Evolutionary conservation across 2,888 invertebrate species (phyloP), one percentile per base, ranked within the genome.

Genomic region (Aethes cnicana): DNA sequence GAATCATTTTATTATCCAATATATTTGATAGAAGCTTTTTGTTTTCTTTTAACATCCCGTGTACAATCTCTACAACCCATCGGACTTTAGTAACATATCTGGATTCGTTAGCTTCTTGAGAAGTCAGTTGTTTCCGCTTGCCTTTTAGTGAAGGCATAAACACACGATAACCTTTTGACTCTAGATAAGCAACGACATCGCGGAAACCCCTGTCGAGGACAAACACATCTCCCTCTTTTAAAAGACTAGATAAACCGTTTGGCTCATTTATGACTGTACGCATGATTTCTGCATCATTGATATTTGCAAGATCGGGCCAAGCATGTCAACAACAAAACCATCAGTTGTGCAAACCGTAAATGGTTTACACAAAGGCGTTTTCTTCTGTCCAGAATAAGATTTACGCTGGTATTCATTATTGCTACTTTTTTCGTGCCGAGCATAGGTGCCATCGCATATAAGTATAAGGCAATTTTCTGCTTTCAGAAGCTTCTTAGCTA

Each of bases 371-470:
- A 39, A 16, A 9, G 17, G 39, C 9, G 21, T 21, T 37, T 37
- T 37, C 23, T 37, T 37, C 21, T 37, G 37, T 37, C 37, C 37
- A 21, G 37, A 37, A 37, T 14, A 37, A 21, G 37, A 37, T 37
- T 37, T 37, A 3, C 37, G 21, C 37, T 37, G 37, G 37, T 37
- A 37, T 14, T 37, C 23, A 14, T 37, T 37, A 37, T 37, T 37
- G 21, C 14, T 37, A 14, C 37, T 37, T 37, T 37, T 37, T 23
- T 23, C 23, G 5, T 37, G 37, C 23, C 37, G 37, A 37, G 23
- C 37, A 23, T 23, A 37, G 23, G 23, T 37, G 2, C 37, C 23
- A 23, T 37, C 23, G 37, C 37, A 37, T n/a, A 37, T 37, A 23
- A 37, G 14, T 23, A 37, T 4, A 5, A 37, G 23, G 21, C 23